Percentiles rank a stretch among this genome's conserved stretches.
Evolutionary conservation across 2,113 vertebrate genomes (phyloP).

Genomic region (Piprites chloris): DNA sequence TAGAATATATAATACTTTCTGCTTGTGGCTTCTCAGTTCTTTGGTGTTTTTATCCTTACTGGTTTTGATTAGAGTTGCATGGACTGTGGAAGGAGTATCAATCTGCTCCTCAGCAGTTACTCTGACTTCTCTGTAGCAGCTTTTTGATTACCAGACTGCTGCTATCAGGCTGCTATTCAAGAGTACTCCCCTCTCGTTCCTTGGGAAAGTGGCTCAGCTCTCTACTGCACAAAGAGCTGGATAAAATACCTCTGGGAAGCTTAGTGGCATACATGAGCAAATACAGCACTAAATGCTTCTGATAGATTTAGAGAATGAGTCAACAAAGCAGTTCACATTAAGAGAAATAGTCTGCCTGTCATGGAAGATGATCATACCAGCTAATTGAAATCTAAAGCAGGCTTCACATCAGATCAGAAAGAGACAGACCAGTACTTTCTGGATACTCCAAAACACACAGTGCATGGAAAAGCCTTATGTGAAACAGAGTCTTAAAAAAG

Average conservation of each 20-base stretch:
- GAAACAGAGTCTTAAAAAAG: neutral
- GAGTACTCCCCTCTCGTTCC: neutral
- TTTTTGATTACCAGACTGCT: neutral
- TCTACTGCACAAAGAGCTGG: neutral
- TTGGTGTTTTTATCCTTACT: neutral
- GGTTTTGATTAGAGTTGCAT: neutral
- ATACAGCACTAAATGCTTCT: neutral
- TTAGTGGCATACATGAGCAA: neutral
- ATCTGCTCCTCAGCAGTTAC: neutral
- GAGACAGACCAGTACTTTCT: neutral
- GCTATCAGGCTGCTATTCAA: neutral
- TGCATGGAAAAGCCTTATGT: neutral
- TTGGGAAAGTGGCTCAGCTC: neutral
- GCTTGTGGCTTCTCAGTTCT: neutral
- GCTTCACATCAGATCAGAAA: neutral
- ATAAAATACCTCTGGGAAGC: neutral
- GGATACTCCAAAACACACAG: neutral
- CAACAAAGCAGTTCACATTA: neutral
- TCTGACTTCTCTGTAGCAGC: neutral
- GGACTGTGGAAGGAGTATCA: neutral
- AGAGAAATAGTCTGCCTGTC: neutral
- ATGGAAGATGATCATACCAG: neutral
- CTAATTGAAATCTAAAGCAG: neutral
- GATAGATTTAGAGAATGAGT: neutral
- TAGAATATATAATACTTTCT: neutral